Conservation (phyloP, 1,140 invertebrate species). For the Choristoneura fumiferana region DNA sequence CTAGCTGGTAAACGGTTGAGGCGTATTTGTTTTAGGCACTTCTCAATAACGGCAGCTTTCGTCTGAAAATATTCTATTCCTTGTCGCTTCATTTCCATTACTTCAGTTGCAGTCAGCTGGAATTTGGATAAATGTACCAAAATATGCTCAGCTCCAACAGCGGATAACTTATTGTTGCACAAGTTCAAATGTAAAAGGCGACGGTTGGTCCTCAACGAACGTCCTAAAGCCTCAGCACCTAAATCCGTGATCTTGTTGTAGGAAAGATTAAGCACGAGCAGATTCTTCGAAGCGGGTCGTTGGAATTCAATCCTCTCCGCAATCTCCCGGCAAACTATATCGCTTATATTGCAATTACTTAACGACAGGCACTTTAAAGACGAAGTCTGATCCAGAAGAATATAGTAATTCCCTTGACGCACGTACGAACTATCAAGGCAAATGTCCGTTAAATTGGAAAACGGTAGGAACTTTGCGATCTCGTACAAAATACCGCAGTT, state of each 20-base stretch:
- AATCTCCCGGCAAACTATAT: background rate
- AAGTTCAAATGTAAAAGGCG: constrained; percentile 10
- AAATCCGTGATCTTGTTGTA: background rate
- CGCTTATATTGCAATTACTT: constrained; percentile 8
- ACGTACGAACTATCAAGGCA: constrained; percentile 14
- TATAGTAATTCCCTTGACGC: constrained; percentile 5
- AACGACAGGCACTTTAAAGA: background rate
- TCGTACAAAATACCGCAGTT: background rate
- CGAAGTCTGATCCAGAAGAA: background rate
- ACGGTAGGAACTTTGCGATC: background rate
- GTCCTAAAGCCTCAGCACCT: background rate
- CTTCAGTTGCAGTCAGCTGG: background rate
- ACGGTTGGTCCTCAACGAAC: constrained; percentile 4
- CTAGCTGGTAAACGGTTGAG: no score
- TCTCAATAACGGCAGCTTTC: background rate
- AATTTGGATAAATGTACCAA: constrained; percentile 9
- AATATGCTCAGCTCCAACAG: background rate
- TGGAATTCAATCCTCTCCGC: background rate
- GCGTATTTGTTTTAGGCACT: no score
- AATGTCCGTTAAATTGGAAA: constrained; percentile 14
- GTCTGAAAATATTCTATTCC: background rate
- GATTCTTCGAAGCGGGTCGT: background rate
- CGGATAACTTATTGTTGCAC: constrained; percentile 1
- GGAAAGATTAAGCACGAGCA: background rate
- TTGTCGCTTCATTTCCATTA: background rate